Evolutionary conservation across 2,888 invertebrate species (phyloP).

Genomic region (Himalopsyche japonica): DNA sequence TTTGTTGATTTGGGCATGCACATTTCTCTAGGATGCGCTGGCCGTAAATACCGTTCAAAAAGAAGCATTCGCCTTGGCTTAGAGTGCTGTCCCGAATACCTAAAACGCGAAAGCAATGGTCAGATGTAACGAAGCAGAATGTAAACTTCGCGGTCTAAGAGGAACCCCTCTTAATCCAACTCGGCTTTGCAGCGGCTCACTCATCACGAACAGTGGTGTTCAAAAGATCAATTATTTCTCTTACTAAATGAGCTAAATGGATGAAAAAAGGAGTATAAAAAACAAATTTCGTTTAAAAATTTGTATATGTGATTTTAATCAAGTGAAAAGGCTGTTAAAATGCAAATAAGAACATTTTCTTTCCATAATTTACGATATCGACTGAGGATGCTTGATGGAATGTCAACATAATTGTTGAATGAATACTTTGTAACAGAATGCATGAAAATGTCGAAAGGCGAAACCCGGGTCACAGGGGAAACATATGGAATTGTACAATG

Average conservation of each 20-base stretch:
- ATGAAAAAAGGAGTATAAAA: no score
- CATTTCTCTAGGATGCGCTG: background rate
- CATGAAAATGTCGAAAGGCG: background rate
- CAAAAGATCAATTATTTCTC: no score
- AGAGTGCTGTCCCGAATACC: background rate
- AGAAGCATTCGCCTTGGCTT: background rate
- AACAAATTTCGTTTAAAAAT: no score
- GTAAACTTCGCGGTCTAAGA: constrained; percentile 25
- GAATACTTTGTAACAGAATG: no score
- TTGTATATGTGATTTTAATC: no score
- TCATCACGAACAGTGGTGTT: background rate
- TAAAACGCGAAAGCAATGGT: background rate
- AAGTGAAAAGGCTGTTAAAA: no score
- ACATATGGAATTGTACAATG: no score
- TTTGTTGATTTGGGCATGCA: background rate
- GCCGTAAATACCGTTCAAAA: constrained; percentile 20
- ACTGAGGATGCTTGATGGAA: no score
- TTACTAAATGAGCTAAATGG: no score
- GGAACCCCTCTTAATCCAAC: background rate
- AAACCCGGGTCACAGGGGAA: background rate
- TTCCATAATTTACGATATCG: no score
- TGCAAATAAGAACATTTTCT: no score
- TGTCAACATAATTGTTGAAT: no score
- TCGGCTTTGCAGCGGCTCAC: constrained; percentile 43
- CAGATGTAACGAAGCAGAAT: constrained; percentile 25